phyloP scores from a whole-genome alignment of 2,888 invertebrate species.

The Thalpophila matura region DNA sequence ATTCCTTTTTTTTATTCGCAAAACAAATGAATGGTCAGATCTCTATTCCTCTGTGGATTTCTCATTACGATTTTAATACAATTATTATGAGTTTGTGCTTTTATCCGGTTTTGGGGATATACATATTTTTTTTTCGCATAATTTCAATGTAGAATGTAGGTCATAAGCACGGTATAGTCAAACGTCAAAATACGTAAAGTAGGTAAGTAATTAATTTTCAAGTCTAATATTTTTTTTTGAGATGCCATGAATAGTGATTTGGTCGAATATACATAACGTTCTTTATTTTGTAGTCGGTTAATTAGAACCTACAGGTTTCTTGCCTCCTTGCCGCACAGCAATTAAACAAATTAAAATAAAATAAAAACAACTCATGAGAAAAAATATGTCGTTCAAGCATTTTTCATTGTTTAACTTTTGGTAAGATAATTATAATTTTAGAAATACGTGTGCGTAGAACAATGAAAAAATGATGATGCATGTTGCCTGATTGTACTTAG shows the following conservation, averaged over 20 bases:
- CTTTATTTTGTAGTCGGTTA: too few relatives aligned
- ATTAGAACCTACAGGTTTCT: too few relatives aligned
- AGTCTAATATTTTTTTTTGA: too few relatives aligned
- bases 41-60: too few relatives aligned
- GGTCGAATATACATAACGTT: too few relatives aligned
- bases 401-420: conserved; percentile 15
- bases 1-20: conserved; percentile 7
- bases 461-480: too few relatives aligned
- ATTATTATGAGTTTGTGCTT: background rate
- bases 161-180: background rate
- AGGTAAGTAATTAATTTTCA: too few relatives aligned
- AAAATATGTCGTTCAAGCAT: background rate
- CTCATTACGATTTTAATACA: conserved; percentile 17
- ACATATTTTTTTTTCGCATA: too few relatives aligned
- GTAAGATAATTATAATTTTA: conserved; percentile 6
- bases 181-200: too few relatives aligned
- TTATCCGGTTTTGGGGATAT: background rate
- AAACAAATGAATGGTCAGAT: background rate
- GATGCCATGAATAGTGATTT: too few relatives aligned
- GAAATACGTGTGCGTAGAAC: background rate
- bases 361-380: conserved; percentile 1
- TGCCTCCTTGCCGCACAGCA: too few relatives aligned
- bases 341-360: background rate
- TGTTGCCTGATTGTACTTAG: too few relatives aligned
- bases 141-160: background rate